Conservation (phyloP, 2,113 vertebrate species). For the Coregonus clupeaformis region DNA sequence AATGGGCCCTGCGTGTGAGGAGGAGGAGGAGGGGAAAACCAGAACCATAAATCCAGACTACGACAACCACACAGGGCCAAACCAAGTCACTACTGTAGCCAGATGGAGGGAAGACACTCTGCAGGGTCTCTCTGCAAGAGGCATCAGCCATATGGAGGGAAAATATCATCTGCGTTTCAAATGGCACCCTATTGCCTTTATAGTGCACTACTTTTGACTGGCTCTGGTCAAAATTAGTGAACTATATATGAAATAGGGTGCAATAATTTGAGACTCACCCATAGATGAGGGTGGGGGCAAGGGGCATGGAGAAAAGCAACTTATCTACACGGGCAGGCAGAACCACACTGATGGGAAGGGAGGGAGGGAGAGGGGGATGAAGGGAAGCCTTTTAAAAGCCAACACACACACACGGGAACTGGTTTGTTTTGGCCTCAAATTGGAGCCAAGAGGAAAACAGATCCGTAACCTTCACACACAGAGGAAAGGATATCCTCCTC, state of each 20-base stretch:
- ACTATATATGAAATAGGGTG: no score
- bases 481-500: conserved; percentile 17
- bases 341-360: conserved; percentile 24
- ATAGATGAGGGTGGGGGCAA: background rate
- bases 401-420: background rate
- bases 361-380: background rate
- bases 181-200: no score
- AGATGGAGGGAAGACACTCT: background rate
- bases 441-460: conserved; percentile 28
- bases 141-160: background rate
- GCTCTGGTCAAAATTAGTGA: no score
- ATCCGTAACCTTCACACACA: conserved; percentile 7
- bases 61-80: background rate
- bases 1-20: conserved; percentile 59
- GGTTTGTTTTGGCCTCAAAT: background rate
- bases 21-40: conserved; percentile 38
- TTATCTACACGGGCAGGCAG: conserved; percentile 31
- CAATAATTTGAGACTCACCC: background rate
- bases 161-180: background rate
- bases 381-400: background rate
- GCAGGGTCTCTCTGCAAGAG: background rate
- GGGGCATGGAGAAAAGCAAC: conserved; percentile 10
- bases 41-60: conserved; percentile 3
- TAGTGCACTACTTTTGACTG: no score
- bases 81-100: background rate